A percentile compares a stretch with the other conserved stretches of the same genome.
Conservation (phyloP, 2,888 invertebrate species). For the Podotricha telesiphe region DNA sequence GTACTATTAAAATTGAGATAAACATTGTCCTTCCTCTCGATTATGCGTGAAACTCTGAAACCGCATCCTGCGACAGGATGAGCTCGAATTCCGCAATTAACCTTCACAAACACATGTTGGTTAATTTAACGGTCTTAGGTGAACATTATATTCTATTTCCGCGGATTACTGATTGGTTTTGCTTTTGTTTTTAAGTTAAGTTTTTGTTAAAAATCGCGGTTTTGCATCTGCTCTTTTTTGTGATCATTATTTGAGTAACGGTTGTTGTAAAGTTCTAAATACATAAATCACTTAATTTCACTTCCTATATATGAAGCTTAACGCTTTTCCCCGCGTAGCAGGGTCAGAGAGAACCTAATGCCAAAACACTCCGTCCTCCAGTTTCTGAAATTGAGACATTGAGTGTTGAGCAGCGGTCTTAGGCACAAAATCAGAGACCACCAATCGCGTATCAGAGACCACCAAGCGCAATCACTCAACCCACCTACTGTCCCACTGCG, state of each 20-base stretch:
- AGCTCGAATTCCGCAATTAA: constrained; percentile 9
- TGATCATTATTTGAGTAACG: neutral
- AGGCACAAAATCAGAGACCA: too few species aligned
- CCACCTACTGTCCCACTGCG: too few species aligned
- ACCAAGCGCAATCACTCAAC: too few species aligned
- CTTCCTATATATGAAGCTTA: too few species aligned
- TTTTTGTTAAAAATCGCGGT: neutral
- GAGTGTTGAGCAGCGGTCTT: too few species aligned
- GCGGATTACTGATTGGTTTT: constrained; percentile 7
- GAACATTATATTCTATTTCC: constrained; percentile 8
- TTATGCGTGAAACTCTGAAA: constrained; percentile 4
- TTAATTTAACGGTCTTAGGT: constrained; percentile 15
- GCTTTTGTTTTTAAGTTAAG: neutral
- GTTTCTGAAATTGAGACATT: too few species aligned
- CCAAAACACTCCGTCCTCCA: too few species aligned
- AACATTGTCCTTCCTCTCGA: neutral
- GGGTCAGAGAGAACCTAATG: too few species aligned
- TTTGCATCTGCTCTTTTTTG: neutral
- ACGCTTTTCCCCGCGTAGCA: too few species aligned
- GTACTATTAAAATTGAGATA: neutral
- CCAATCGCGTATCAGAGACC: too few species aligned
- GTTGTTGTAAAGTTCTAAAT: too few species aligned
- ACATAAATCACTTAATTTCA: too few species aligned
- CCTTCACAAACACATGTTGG: constrained; percentile 16
- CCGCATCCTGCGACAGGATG: constrained; percentile 20